Conservation (phyloP, 2,888 invertebrate genomes). For the Nephrotoma guestfalica region DNA sequence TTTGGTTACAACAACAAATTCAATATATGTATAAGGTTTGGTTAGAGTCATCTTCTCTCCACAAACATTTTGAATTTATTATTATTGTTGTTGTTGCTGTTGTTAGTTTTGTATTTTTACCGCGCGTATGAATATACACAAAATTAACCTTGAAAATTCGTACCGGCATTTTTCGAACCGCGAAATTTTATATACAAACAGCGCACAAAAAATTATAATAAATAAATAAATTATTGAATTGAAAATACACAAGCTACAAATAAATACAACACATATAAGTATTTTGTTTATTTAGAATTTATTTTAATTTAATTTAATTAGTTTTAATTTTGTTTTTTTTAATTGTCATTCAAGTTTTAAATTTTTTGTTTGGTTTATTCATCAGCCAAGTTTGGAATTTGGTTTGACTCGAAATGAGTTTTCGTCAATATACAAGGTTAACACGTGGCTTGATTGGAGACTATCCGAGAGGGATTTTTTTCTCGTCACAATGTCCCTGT, state of each 20-base stretch:
- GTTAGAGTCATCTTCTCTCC: background rate
- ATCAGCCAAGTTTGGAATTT: too few species aligned
- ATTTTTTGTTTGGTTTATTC: background rate
- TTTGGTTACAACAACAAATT: background rate
- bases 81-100: background rate
- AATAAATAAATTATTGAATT: background rate
- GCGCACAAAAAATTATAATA: background rate
- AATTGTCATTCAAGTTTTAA: background rate
- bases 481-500: too few species aligned
- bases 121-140: background rate
- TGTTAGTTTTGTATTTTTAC: background rate
- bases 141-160: background rate
- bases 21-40: background rate
- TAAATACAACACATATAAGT: background rate
- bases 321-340: background rate
- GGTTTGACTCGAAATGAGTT: too few species aligned
- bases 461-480: too few species aligned
- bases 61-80: background rate
- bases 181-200: background rate
- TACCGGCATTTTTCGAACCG: background rate
- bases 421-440: too few species aligned
- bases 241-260: background rate
- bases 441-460: too few species aligned
- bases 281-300: background rate
- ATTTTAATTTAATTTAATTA: background rate